Percentiles rank a stretch among this genome's conserved stretches.
phyloP scores from a whole-genome alignment of 2,888 invertebrate genomes.

The Lasioglossum leucozonium region DNA sequence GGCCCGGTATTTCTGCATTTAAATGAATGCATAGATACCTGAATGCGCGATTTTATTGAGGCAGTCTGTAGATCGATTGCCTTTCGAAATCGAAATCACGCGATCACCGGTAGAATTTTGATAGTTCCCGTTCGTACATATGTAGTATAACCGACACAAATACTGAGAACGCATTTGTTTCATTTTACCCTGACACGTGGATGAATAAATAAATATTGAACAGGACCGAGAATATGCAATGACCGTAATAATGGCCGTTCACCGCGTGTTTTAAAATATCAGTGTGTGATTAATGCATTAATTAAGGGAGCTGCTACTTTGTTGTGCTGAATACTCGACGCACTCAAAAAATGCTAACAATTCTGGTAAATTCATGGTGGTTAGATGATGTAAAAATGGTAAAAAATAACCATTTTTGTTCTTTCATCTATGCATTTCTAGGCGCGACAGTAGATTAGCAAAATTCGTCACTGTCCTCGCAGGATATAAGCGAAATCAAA shows the following conservation, averaged over 20 bases:
- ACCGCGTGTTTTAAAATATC: background rate
- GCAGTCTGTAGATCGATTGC: background rate
- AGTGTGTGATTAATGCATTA: background rate
- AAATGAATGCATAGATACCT: background rate
- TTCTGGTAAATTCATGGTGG: background rate
- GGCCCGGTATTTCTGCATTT: background rate
- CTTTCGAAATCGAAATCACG: background rate
- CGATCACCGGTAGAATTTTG: background rate
- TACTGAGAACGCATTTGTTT: background rate
- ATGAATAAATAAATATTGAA: constrained; percentile 4
- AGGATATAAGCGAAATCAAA: background rate
- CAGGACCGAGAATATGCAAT: background rate
- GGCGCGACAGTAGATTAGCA: background rate
- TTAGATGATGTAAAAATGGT: background rate
- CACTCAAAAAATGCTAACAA: background rate
- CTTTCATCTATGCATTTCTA: background rate
- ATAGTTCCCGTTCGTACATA: background rate
- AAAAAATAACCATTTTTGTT: background rate
- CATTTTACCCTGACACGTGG: background rate
- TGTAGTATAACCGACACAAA: background rate
- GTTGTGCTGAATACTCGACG: background rate
- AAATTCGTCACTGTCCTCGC: background rate
- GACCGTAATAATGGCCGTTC: background rate
- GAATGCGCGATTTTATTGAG: background rate
- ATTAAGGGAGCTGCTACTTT: background rate